Evolutionary conservation across 2,113 vertebrate genomes (phyloP).

Genomic region (Pandion haliaetus): DNA sequence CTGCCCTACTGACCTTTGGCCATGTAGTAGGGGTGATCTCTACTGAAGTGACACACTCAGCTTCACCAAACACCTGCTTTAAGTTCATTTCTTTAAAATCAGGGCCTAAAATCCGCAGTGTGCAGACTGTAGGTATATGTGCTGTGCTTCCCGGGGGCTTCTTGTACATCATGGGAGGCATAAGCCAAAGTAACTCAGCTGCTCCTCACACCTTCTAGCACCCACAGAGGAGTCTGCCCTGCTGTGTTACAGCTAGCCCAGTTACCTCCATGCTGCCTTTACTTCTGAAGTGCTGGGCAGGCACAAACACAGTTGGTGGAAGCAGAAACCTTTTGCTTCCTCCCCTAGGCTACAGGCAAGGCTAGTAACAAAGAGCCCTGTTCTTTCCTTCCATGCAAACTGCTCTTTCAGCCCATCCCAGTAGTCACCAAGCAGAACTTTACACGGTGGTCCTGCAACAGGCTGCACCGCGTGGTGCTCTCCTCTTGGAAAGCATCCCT

Average conservation of each 20-base stretch:
- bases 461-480: neutral
- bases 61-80: neutral
- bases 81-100: neutral
- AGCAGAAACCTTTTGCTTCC: neutral
- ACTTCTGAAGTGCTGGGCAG: neutral
- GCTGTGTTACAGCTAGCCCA: neutral
- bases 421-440: neutral
- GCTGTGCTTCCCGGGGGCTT: neutral
- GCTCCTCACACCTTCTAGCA: neutral
- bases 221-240: neutral
- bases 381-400: neutral
- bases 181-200: neutral
- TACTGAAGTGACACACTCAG: neutral
- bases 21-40: neutral
- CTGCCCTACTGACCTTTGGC: neutral
- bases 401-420: neutral
- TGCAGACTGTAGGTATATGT: neutral
- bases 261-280: neutral
- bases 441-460: fast-evolving
- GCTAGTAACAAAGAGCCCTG: neutral
- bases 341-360: neutral
- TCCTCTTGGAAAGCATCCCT: neutral
- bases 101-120: fast-evolving
- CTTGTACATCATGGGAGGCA: neutral
- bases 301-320: neutral